phyloP scores from a whole-genome alignment of 2,888 invertebrate species.

The Campoletis raptor region DNA sequence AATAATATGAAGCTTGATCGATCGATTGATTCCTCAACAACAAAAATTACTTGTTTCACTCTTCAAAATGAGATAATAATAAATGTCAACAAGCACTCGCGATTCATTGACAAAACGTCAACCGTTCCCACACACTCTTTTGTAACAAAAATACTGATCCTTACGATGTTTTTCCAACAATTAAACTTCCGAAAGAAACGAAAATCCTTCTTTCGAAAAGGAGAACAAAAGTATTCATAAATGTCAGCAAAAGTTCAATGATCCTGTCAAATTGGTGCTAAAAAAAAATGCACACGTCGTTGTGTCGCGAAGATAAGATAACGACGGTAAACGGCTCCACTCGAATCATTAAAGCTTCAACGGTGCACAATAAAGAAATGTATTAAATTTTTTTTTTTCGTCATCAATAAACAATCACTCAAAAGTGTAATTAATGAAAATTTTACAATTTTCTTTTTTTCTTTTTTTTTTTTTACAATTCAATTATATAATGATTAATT shows the following conservation, averaged over 20 bases:
- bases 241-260: constrained; percentile 1
- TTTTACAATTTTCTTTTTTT: not conserved
- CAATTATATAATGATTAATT: not conserved
- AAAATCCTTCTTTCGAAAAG: not conserved
- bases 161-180: not conserved
- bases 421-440: not conserved
- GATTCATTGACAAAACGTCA: not conserved
- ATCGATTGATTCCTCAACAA: not conserved
- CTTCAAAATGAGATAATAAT: not conserved
- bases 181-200: not conserved
- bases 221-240: not conserved
- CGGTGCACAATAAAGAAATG: not conserved
- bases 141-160: not conserved
- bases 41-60: not conserved
- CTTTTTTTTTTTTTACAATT: too few relatives aligned
- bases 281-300: not conserved
- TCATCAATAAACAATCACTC: not conserved
- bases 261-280: not conserved
- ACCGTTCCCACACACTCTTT: not conserved
- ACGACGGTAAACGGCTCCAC: constrained; percentile 2
- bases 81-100: not conserved
- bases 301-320: not conserved
- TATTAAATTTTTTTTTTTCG: not conserved
- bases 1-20: not conserved
- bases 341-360: not conserved